Conservation (phyloP, 2,113 vertebrate species). For the Eulacestoma nigropectus region DNA sequence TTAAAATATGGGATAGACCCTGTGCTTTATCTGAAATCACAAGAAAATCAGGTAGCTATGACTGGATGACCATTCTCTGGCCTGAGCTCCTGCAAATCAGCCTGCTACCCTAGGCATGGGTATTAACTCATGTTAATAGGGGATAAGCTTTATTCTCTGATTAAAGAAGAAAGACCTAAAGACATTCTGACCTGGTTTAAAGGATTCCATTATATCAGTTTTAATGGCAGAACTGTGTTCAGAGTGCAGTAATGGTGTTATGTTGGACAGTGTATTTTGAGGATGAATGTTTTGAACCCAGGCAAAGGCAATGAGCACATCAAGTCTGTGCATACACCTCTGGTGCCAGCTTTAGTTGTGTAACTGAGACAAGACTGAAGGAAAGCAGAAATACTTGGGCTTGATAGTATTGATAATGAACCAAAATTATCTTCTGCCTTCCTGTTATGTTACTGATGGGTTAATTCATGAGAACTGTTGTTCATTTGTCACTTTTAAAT, state of each 20-base stretch:
- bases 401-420: constrained; percentile 10
- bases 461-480: not conserved
- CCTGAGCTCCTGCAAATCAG: not conserved
- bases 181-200: not conserved
- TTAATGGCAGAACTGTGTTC: not conserved
- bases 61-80: not conserved
- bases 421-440: not conserved
- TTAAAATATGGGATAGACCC: not conserved
- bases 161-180: not conserved
- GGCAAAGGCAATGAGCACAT: not conserved
- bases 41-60: not conserved
- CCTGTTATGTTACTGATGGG: not conserved
- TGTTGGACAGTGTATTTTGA: not conserved
- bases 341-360: not conserved
- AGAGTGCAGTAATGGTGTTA: not conserved
- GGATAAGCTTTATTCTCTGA: not conserved
- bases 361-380: constrained; percentile 24
- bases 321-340: not conserved
- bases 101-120: not conserved
- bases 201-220: not conserved
- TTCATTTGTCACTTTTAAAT: not conserved
- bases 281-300: not conserved
- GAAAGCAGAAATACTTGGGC: constrained; percentile 33
- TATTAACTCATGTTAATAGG: not conserved
- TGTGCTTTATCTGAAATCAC: not conserved